Conservation (phyloP, 35 echinoderm and acorn worm species). For the Heliocidaris tuberculata region DNA sequence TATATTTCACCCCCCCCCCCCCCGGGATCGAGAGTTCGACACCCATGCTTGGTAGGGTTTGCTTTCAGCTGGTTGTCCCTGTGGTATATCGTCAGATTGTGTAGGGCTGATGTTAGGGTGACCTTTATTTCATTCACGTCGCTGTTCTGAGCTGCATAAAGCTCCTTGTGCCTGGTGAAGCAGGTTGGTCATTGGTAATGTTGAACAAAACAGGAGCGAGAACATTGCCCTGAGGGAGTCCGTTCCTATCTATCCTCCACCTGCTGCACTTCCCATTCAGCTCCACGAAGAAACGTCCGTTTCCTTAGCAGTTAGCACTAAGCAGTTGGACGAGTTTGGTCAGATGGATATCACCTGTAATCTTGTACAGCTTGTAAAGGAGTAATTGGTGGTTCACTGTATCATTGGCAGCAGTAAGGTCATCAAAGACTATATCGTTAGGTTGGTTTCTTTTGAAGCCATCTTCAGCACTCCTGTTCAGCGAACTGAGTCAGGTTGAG, state of each 20-base stretch:
- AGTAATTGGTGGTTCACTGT: constrained; percentile 56
- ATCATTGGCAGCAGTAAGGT: constrained; percentile 48
- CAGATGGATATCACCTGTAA: constrained; percentile 40
- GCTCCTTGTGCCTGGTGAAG: too few relatives aligned
- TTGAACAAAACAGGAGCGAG: background rate
- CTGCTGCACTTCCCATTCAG: constrained; percentile 18
- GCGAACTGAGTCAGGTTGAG: constrained; percentile 65
- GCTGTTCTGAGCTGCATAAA: background rate
- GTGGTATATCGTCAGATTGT: constrained; percentile 7
- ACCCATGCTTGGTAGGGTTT: background rate
- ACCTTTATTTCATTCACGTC: background rate
- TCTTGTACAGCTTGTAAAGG: constrained; percentile 40
- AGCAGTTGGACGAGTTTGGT: constrained; percentile 61
- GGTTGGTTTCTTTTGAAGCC: constrained; percentile 56
- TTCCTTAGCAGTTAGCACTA: constrained; percentile 50
- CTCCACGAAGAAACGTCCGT: constrained; percentile 51
- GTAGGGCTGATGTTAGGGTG: background rate
- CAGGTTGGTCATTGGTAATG: too few relatives aligned
- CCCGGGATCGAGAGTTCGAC: too few relatives aligned
- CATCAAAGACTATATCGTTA: constrained; percentile 60
- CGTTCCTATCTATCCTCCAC: constrained; percentile 58
- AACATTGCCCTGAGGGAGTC: constrained; percentile 53
- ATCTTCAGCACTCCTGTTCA: constrained; percentile 28
- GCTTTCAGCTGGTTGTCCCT: background rate
- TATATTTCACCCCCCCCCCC: too few relatives aligned